Base-by-base conservation (phyloP, 2,888 invertebrate genomes). In the Hydropsyche betteni region DNA sequence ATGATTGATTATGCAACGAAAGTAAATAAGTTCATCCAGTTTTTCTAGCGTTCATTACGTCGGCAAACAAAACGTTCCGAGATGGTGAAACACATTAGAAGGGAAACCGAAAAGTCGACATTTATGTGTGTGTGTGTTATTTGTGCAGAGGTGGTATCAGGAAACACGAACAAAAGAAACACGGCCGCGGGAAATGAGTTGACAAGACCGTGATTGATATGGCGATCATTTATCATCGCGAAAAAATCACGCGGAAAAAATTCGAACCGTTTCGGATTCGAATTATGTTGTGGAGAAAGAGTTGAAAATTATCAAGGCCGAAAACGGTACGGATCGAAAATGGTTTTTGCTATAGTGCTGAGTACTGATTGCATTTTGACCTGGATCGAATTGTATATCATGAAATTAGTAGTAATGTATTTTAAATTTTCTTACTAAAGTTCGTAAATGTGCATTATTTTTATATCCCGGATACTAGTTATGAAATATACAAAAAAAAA, bases 171-270 rank as follows among this genome's bases (percentile, higher is more conserved):
- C 72, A 69, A 53, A 69, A 38, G 53, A 69, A 69, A 71, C 24
- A 24, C 72, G 55, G 53, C 77, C 72, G 61, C 70, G 75, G 75
- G 75, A 77, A 77, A 73, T 68, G 69, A 64, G 75, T 75, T 75
- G 77, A 77, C 77, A 75, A 75, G 69, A 73, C 33, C 69, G 55
- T 75, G 77, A 77, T 77, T 75, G 75, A 77, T 77, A 73, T 55
- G 69, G 38, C 7, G 38, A 74, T 77, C 77, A 74, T 77, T 77
- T 75, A 77, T 77, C 77, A 75, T 76, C 69, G n/a, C 10, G 33
- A 34, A 64, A 24, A 64, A 36, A 64, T 64, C 12, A 34, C 36
- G 34, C 33, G 12, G 34, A 36, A 12, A 64, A 36, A 64, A 64
- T 34, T 36, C 36, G n/a, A 71, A 24, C 58, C 1, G 58, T 8